Percentiles rank a stretch among this genome's conserved stretches.
Evolutionary conservation across 1,140 invertebrate species (phyloP).

Genomic region (Pectinophora gossypiella): DNA sequence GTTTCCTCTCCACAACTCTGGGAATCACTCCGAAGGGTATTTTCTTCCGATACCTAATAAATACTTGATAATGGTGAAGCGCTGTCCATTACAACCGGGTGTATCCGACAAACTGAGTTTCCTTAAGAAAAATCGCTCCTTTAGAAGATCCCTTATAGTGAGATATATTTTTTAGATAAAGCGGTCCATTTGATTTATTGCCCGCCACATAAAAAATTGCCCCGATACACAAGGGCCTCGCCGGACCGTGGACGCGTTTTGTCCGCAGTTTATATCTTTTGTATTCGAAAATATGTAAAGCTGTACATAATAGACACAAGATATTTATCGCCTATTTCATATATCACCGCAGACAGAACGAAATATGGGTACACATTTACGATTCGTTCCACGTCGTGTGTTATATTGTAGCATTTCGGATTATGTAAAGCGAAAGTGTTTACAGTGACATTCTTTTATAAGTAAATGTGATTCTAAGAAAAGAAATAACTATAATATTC

Average conservation of each 20-base stretch:
- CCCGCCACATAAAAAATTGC: slow-evolving; percentile 5
- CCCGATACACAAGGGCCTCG: slow-evolving; percentile 3
- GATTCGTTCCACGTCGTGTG: too few relatives aligned
- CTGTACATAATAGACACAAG: too few relatives aligned
- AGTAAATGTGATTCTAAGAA: too few relatives aligned
- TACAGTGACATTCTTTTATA: too few relatives aligned
- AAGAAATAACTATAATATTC: too few relatives aligned
- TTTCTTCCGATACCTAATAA: slow-evolving; percentile 27
- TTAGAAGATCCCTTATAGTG: slow-evolving; percentile 17
- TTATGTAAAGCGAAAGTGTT: too few relatives aligned
- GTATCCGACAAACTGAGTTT: slow-evolving; percentile 32
- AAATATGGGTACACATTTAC: too few relatives aligned
- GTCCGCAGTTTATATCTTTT: background rate
- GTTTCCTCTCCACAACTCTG: too few relatives aligned
- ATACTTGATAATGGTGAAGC: slow-evolving; percentile 34
- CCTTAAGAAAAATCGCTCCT: slow-evolving; percentile 23
- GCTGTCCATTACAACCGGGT: slow-evolving; percentile 32
- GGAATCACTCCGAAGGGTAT: background rate
- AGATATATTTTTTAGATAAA: slow-evolving; percentile 33
- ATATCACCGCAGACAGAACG: too few relatives aligned
- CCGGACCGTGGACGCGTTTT: background rate
- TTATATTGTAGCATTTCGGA: too few relatives aligned
- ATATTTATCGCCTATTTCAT: too few relatives aligned
- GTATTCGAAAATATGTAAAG: background rate
- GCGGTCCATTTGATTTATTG: slow-evolving; percentile 29